Percentiles rank a stretch among this genome's conserved stretches.
These are phyloP conservation scores for Hirtodrosophila trivittata DNA, from an alignment of 2,888 invertebrate species.

Conservation along the genomic window DNA sequence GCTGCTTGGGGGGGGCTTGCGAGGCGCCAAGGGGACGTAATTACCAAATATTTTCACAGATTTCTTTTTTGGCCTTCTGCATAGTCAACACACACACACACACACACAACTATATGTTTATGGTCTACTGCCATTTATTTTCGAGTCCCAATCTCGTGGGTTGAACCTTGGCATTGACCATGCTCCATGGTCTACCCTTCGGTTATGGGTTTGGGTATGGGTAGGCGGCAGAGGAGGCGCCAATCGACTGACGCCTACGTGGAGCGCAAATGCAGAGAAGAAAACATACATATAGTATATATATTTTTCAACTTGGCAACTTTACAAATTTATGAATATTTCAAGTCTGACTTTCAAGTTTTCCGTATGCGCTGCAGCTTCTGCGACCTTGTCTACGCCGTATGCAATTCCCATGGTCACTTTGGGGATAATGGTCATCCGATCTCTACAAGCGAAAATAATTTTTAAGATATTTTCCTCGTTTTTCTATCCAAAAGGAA, in stretches of 20 bases:
- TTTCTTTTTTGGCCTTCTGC: conserved; percentile 1
- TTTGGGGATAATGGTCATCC: too few relatives aligned
- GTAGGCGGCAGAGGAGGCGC: not conserved
- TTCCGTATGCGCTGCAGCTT: too few relatives aligned
- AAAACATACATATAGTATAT: too few relatives aligned
- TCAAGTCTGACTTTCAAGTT: conserved; percentile 30
- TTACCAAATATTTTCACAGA: conserved; percentile 37
- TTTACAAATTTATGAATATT: conserved; percentile 60
- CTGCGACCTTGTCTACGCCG: conserved; percentile 23
- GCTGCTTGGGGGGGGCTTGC: too few relatives aligned
- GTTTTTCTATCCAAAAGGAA: not conserved
- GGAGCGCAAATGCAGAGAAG: conserved; percentile 3
- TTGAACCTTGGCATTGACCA: conserved; percentile 35
- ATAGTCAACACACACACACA: not conserved
- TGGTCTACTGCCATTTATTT: not conserved
- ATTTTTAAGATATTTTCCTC: too few relatives aligned
- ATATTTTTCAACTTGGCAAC: conserved; percentile 62
- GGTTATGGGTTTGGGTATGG: too few relatives aligned
- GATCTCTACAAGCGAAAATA: too few relatives aligned
- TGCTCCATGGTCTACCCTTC: conserved; percentile 16
- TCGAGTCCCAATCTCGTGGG: not conserved
- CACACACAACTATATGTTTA: conserved; percentile 1
- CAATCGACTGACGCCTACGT: not conserved
- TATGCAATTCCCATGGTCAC: too few relatives aligned
- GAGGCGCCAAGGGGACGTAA: conserved; percentile 9